These are phyloP conservation scores for Saguinus midas DNA, from an alignment of 2,113 vertebrate genomes.

Conservation along the genomic window DNA sequence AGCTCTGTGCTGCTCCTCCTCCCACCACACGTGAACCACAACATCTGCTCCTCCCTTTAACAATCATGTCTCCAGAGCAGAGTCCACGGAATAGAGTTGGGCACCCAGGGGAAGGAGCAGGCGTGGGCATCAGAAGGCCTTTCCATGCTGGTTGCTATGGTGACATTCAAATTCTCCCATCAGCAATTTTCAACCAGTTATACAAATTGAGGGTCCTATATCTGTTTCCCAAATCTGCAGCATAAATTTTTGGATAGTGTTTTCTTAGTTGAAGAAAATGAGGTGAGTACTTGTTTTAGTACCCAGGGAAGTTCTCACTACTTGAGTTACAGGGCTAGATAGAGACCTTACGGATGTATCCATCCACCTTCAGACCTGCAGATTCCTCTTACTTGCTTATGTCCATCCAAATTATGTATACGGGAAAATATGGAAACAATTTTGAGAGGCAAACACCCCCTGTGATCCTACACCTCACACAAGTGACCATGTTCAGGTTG, in stretches of 20 bases:
- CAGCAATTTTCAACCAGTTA: neutral
- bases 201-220: neutral
- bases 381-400: neutral
- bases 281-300: neutral
- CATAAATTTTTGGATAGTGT: neutral
- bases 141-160: neutral
- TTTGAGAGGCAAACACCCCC: neutral
- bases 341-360: neutral
- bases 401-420: neutral
- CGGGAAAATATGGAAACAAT: neutral
- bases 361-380: neutral
- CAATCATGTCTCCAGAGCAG: neutral
- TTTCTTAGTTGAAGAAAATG: neutral
- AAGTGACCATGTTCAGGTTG: accelerated
- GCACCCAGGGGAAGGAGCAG: neutral
- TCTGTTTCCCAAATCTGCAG: neutral
- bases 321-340: accelerated
- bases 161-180: neutral
- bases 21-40: neutral
- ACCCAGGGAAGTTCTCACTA: neutral
- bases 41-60: neutral
- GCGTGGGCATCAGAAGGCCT: neutral
- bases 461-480: no score
- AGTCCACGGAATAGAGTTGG: neutral
- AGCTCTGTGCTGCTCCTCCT: no score